These are phyloP conservation scores for Thymelicus acteon DNA, from an alignment of 2,888 invertebrate genomes.

Conservation along the genomic window DNA sequence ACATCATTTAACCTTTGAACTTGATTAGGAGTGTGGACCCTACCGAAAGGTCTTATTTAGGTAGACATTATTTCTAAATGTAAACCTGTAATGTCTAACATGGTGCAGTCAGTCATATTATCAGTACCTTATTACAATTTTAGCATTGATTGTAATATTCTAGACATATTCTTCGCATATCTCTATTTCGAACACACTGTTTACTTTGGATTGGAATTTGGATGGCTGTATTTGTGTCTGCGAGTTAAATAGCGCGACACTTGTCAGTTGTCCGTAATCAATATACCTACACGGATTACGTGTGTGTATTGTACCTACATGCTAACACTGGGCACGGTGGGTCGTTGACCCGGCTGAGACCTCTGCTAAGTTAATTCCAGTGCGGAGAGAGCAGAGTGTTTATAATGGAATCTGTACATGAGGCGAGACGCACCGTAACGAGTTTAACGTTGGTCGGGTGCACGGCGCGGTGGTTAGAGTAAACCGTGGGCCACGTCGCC, in stretches of 20 bases:
- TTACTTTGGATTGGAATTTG: too few species aligned
- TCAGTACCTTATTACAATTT: too few species aligned
- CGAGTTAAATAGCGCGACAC: conserved; percentile 1
- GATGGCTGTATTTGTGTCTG: background rate
- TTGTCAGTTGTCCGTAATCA: conserved; percentile 5
- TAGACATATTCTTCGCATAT: too few species aligned
- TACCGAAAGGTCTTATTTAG: too few species aligned
- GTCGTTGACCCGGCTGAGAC: background rate
- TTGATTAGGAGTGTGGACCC: too few species aligned
- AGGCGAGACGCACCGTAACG: conserved; percentile 6
- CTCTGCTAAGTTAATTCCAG: background rate
- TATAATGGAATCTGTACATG: conserved; percentile 9
- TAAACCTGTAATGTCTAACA: too few species aligned
- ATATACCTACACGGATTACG: background rate
- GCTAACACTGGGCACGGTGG: conserved; percentile 1
- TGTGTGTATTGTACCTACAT: background rate
- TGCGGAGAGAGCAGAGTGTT: background rate
- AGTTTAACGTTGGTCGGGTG: background rate
- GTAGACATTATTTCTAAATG: too few species aligned
- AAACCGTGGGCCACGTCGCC: conserved; percentile 41
- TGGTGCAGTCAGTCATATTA: too few species aligned
- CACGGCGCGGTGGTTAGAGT: background rate
- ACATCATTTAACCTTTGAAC: too few species aligned
- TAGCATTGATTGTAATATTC: too few species aligned
- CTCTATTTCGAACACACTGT: too few species aligned